These are phyloP conservation scores for Arctia plantaginis DNA, from an alignment of 2,888 invertebrate species.

Conservation along the genomic window DNA sequence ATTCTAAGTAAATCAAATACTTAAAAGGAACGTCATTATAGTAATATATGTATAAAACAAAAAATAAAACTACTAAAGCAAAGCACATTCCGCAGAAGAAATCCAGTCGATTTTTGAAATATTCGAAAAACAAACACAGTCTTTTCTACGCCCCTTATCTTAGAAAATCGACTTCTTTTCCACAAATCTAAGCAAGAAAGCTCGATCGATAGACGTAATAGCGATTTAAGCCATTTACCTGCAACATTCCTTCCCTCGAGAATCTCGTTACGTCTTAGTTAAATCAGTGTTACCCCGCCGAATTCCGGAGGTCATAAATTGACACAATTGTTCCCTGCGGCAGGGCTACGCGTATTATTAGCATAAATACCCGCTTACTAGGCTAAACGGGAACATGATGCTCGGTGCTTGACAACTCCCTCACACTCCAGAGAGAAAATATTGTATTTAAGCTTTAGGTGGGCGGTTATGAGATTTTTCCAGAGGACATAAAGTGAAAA, in stretches of 20 bases:
- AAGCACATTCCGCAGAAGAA: background rate
- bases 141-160: conserved; percentile 6
- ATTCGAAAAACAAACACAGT: background rate
- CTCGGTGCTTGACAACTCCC: conserved; percentile 42
- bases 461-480: conserved; percentile 18
- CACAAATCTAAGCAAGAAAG: conserved; percentile 16
- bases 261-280: conserved; percentile 59
- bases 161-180: conserved; percentile 7
- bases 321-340: conserved; percentile 68
- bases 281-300: conserved; percentile 68
- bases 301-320: conserved; percentile 73
- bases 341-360: conserved; percentile 64
- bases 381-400: conserved; percentile 65
- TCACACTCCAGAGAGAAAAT: conserved; percentile 43
- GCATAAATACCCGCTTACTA: conserved; percentile 76
- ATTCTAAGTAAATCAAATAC: no score
- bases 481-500: conserved; percentile 19
- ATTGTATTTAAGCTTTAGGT: conserved; percentile 33
- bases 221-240: conserved; percentile 38
- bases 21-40: no score
- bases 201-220: conserved; percentile 35
- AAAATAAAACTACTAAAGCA: no score
- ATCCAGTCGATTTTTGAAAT: background rate
- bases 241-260: conserved; percentile 28
- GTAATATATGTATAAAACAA: no score